Conservation (phyloP, 2,888 invertebrate genomes). For the Taphrorychus bicolor region DNA sequence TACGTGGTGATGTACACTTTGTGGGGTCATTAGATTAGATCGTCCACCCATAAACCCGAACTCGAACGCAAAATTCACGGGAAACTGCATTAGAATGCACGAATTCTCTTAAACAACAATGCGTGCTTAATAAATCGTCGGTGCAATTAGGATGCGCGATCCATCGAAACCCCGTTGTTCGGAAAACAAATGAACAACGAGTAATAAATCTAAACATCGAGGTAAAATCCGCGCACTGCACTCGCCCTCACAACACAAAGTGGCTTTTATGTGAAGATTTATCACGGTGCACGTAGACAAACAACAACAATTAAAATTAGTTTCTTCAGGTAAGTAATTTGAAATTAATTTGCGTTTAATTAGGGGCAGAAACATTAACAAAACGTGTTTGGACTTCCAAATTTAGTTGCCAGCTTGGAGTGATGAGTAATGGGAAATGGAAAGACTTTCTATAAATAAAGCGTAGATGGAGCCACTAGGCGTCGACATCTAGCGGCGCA, state of each 20-base stretch:
- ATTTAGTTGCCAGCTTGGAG: too few relatives aligned
- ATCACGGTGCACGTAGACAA: not conserved
- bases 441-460: too few relatives aligned
- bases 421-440: too few relatives aligned
- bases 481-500: too few relatives aligned
- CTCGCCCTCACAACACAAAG: not conserved
- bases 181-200: not conserved
- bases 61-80: not conserved
- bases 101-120: not conserved
- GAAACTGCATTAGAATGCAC: not conserved
- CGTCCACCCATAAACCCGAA: too few relatives aligned
- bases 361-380: too few relatives aligned
- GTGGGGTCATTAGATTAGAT: not conserved
- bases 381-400: too few relatives aligned
- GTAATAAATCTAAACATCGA: not conserved
- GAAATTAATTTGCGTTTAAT: too few relatives aligned
- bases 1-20: too few relatives aligned
- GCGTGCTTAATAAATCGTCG: not conserved
- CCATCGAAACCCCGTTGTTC: not conserved
- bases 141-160: not conserved
- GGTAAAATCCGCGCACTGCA: not conserved
- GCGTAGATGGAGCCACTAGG: too few relatives aligned
- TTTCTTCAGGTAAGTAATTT: not conserved
- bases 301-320: not conserved
- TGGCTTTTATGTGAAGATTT: not conserved